A percentile compares a stretch with the other conserved stretches of the same genome.
Evolutionary conservation across 2,113 vertebrate genomes (phyloP).

Genomic region (Tyto alba): DNA sequence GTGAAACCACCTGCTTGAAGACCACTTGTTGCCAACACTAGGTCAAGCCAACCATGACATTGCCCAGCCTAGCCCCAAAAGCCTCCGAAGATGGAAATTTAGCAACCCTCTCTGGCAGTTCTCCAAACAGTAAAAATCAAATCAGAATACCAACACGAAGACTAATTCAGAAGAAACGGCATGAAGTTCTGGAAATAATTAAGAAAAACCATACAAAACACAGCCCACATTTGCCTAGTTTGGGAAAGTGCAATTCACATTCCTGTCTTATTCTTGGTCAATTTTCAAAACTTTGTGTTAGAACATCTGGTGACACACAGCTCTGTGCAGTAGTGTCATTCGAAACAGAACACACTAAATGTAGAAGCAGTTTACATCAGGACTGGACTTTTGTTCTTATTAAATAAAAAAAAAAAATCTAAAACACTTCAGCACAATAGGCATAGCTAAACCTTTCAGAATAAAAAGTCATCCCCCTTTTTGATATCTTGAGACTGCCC

Average conservation of each 20-base stretch:
- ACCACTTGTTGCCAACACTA: neutral
- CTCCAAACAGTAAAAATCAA: neutral
- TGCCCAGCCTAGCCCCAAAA: neutral
- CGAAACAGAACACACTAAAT: neutral
- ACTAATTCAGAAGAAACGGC: neutral
- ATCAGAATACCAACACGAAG: neutral
- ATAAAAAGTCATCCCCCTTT: neutral
- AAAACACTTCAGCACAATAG: neutral
- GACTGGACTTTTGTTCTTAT: neutral
- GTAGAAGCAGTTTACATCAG: neutral
- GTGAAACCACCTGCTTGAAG: neutral
- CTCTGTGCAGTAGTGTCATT: neutral
- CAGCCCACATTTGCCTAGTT: neutral
- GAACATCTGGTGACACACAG: neutral
- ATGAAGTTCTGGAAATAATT: neutral
- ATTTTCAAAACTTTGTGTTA: neutral
- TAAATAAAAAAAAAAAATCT: neutral
- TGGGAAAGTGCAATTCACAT: neutral
- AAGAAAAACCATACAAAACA: neutral
- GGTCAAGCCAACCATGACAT: fast-evolving
- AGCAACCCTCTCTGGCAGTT: neutral
- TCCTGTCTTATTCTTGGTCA: neutral
- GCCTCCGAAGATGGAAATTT: neutral
- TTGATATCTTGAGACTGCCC: neutral
- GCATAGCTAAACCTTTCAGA: neutral